These are phyloP conservation scores for Thyatira batis DNA, from an alignment of 2,888 invertebrate species.

Conservation along the genomic window DNA sequence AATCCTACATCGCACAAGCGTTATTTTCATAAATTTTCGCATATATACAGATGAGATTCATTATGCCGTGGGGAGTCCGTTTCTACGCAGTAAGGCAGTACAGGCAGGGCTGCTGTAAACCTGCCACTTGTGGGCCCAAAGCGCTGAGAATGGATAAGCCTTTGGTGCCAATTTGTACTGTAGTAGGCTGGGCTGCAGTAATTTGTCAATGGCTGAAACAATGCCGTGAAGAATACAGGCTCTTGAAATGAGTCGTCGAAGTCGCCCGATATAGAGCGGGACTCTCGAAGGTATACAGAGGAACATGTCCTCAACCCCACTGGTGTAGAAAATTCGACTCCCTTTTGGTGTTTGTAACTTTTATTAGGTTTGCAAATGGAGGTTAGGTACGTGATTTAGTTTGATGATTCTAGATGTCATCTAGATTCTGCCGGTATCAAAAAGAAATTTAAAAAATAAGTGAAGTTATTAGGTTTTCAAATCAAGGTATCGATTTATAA, in stretches of 20 bases:
- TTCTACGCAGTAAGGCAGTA: constrained; percentile 49
- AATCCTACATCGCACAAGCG: constrained; percentile 38
- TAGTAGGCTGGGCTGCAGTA: not conserved
- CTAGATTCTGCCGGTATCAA: too few relatives aligned
- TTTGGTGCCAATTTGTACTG: constrained; percentile 1
- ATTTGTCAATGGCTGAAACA: not conserved
- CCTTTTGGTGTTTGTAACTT: constrained; percentile 29
- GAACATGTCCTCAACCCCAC: constrained; percentile 39
- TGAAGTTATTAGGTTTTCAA: too few relatives aligned
- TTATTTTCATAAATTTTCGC: constrained; percentile 25
- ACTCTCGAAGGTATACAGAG: constrained; percentile 16
- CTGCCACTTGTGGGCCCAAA: constrained; percentile 21
- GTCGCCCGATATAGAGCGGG: not conserved
- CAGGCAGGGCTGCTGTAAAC: constrained; percentile 36
- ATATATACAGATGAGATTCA: constrained; percentile 25
- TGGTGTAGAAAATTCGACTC: constrained; percentile 53
- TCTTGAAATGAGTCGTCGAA: not conserved
- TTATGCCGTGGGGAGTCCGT: constrained; percentile 38
- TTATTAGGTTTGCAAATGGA: too few relatives aligned
- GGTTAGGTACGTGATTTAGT: too few relatives aligned
- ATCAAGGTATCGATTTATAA: too few relatives aligned
- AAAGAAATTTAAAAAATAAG: too few relatives aligned
- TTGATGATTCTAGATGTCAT: too few relatives aligned
- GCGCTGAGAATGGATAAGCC: constrained; percentile 14
- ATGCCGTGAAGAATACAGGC: not conserved